Evolutionary conservation across 2,888 invertebrate species (phyloP), one percentile per base, ranked within the genome.

Genomic region (Coelogynopora nodosa): DNA sequence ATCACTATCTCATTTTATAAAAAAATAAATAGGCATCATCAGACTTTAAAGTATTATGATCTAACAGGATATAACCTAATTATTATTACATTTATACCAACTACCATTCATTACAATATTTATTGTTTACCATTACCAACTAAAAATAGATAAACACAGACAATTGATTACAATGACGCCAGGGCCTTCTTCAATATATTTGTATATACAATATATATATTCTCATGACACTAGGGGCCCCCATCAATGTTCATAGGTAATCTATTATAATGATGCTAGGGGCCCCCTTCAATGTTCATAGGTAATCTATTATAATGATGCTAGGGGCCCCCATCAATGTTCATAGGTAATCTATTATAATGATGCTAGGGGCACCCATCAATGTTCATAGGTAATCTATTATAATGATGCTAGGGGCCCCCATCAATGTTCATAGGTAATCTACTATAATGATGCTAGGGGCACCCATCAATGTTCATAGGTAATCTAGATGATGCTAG

Each of bases 61-160:
- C n/a, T n/a, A n/a, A n/a, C n/a, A n/a, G n/a, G n/a, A n/a, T n/a
- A n/a, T n/a, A n/a, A n/a, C n/a, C n/a, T n/a, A n/a, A n/a, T n/a
- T n/a, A n/a, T n/a, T n/a, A n/a, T n/a, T n/a, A n/a, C n/a, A n/a
- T n/a, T n/a, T n/a, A n/a, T n/a, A n/a, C n/a, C n/a, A n/a, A n/a
- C n/a, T n/a, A n/a, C n/a, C n/a, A n/a, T n/a, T n/a, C 74, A 74
- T 74, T 10, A 74, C 74, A 10, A 74, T 26, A n/a, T 74, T 74
- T 74, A 74, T 74, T n/a, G n/a, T 74, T 74, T 74, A 74, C 23
- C 74, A 74, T 74, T 74, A 5, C n/a, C 27, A 74, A 26, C 49
- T 49, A 49, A 49, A 49, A 49, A 49, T 49, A 49, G 49, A 49
- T 49, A 49, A 49, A 49, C 49, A 49, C 49, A 49, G 49, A 49